Conservation (phyloP, 2,797 vertebrate genomes). For the Jordanella pulchra region DNA sequence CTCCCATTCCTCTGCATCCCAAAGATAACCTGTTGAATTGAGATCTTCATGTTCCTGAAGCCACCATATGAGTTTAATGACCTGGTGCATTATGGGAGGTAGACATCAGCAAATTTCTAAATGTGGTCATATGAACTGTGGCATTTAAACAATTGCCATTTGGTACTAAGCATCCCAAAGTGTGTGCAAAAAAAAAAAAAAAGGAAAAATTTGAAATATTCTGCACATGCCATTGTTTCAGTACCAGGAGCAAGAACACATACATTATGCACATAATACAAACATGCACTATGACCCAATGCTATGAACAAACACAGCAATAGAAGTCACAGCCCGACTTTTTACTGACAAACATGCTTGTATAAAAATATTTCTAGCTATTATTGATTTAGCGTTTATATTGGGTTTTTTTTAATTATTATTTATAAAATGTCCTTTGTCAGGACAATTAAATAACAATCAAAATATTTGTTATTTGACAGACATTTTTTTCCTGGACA, state of each 20-base stretch:
- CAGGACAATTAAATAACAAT: too few species aligned
- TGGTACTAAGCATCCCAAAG: neutral
- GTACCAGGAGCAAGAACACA: neutral
- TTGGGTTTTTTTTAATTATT: too few species aligned
- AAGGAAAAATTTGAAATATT: too few species aligned
- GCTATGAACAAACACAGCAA: neutral
- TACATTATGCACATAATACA: too few species aligned
- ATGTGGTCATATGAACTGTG: too few species aligned
- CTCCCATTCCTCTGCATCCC: neutral
- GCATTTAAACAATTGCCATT: neutral
- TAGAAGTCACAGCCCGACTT: neutral
- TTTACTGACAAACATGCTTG: neutral
- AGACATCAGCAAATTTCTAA: too few species aligned
- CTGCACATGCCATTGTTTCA: neutral
- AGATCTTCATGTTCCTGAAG: neutral
- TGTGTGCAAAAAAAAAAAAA: too few species aligned
- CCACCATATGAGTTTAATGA: neutral
- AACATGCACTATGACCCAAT: neutral
- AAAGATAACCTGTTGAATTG: neutral
- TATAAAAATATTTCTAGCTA: neutral
- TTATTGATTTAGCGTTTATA: too few species aligned
- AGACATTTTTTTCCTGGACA: too few species aligned
- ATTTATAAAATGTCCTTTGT: too few species aligned
- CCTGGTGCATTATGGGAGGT: neutral
- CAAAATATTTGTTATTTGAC: too few species aligned